Evolutionary conservation across 2,113 vertebrate genomes (phyloP).

Genomic region (Amia ocellicauda): DNA sequence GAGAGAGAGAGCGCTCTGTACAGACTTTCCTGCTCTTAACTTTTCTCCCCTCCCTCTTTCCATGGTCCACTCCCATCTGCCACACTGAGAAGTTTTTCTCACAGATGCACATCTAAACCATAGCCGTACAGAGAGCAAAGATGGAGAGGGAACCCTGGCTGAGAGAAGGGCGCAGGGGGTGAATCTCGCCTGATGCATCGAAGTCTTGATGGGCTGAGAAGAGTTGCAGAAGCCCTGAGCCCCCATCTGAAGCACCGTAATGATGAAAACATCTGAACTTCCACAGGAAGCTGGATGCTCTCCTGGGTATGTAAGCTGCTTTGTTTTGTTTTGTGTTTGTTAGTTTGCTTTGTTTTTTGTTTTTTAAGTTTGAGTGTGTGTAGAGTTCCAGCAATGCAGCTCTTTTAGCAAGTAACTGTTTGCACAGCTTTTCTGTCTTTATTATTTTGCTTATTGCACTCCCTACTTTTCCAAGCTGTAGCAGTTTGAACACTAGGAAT

Average conservation of each 20-base stretch:
- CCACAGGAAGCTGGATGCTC: constrained; percentile 45
- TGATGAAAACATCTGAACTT: constrained; percentile 62
- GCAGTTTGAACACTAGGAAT: no score
- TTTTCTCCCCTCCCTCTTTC: constrained; percentile 24
- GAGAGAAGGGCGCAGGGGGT: not conserved
- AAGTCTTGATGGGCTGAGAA: not conserved
- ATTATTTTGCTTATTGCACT: no score
- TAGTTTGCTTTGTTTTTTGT: no score
- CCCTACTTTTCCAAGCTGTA: no score
- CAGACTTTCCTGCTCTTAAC: not conserved
- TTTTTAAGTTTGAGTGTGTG: no score
- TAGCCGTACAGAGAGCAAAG: not conserved
- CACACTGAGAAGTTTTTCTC: no score
- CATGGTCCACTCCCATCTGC: constrained; percentile 37
- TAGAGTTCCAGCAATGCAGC: no score
- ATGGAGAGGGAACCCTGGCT: constrained; percentile 22
- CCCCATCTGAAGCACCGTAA: constrained; percentile 35
- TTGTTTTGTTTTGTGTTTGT: no score
- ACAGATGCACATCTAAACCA: no score
- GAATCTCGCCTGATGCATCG: not conserved
- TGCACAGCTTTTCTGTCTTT: no score
- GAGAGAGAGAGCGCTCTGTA: constrained; percentile 21
- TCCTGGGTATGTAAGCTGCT: constrained; percentile 60
- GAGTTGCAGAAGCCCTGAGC: not conserved
- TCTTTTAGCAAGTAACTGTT: no score